A percentile compares a stretch with the other conserved stretches of the same genome.
phyloP scores from a whole-genome alignment of 1,140 invertebrate species.

The Cepaea nemoralis region DNA sequence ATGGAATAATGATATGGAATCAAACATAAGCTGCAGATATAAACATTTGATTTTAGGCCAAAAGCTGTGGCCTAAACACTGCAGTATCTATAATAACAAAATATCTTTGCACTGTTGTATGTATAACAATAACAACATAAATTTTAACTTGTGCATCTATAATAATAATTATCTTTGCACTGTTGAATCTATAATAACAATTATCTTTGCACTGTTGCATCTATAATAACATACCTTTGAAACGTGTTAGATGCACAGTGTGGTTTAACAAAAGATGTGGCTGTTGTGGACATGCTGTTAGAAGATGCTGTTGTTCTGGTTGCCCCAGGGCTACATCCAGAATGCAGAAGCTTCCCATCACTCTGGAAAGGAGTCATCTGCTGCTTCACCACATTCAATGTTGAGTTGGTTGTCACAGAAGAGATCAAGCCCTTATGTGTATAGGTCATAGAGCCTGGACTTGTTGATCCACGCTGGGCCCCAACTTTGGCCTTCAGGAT shows the following conservation, averaged over 20 bases:
- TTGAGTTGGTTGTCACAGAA: constrained; percentile 1
- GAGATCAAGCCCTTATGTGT: constrained; percentile 26
- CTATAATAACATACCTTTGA: constrained; percentile 27
- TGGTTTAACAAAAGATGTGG: constrained; percentile 25
- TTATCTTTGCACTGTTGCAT: no score
- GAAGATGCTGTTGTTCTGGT: neutral
- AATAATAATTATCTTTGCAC: no score
- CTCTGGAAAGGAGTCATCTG: neutral
- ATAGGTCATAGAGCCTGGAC: constrained; percentile 32
- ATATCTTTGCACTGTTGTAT: no score
- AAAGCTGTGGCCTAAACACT: no score
- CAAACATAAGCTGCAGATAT: no score
- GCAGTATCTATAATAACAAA: no score
- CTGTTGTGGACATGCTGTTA: neutral
- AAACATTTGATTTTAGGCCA: no score
- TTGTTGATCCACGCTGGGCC: constrained; percentile 48
- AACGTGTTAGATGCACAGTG: neutral
- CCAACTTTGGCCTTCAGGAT: constrained; percentile 63
- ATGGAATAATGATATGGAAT: no score
- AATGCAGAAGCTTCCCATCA: neutral
- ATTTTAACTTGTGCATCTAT: no score
- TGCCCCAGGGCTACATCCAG: neutral
- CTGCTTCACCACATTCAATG: constrained; percentile 13
- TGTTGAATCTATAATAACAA: no score
- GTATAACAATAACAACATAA: no score